A percentile compares a stretch with the other conserved stretches of the same genome.
phyloP scores from a whole-genome alignment of 2,888 invertebrate genomes.

The Pterostichus madidus region DNA sequence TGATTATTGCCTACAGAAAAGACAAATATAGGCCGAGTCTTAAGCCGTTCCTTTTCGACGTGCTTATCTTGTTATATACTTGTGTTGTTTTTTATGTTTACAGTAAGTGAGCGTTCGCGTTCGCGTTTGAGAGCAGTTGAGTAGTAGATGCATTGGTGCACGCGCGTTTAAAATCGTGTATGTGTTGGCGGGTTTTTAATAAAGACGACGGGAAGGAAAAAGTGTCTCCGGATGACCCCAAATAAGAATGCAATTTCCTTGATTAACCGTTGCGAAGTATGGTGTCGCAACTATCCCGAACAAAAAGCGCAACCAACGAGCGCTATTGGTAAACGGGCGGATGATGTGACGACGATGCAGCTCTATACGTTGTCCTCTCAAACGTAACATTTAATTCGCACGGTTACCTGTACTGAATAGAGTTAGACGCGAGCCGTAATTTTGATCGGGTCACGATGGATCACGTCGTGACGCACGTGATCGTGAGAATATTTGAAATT shows the following conservation, averaged over 20 bases:
- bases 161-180: slow-evolving; percentile 16
- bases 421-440: too few species aligned
- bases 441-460: too few species aligned
- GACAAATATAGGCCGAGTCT: slow-evolving; percentile 63
- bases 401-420: too few species aligned
- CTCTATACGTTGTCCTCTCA: slow-evolving; percentile 52
- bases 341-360: too few species aligned
- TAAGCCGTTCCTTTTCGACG: slow-evolving; percentile 52
- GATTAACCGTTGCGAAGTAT: slow-evolving; percentile 59
- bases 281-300: slow-evolving; percentile 32
- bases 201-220: slow-evolving; percentile 56
- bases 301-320: slow-evolving; percentile 60
- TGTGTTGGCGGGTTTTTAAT: slow-evolving; percentile 61
- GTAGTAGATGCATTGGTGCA: neutral
- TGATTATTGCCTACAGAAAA: slow-evolving; percentile 72
- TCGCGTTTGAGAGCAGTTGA: slow-evolving; percentile 48
- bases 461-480: too few species aligned
- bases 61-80: slow-evolving; percentile 62
- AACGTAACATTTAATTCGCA: slow-evolving; percentile 47
- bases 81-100: slow-evolving; percentile 60
- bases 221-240: slow-evolving; percentile 45
- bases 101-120: slow-evolving; percentile 56
- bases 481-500: too few species aligned
- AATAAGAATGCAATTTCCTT: slow-evolving; percentile 65
- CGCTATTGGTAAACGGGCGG: slow-evolving; percentile 35